A percentile compares a stretch with the other conserved stretches of the same genome.
Conservation (phyloP, 2,113 vertebrate genomes). For the Glaucomys volans region DNA sequence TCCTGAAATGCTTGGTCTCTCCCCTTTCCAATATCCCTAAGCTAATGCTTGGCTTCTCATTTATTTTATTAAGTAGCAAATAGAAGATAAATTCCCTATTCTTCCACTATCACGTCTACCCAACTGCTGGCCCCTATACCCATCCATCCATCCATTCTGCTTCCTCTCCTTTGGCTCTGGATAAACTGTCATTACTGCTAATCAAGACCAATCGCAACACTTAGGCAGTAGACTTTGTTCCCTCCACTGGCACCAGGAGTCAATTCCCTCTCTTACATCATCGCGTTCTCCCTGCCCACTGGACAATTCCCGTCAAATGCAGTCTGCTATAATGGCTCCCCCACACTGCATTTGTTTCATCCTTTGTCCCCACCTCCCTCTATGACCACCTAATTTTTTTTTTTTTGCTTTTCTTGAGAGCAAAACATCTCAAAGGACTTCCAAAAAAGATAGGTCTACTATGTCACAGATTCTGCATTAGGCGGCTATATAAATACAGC, state of each 20-base stretch:
- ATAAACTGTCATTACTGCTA: background rate
- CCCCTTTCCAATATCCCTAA: background rate
- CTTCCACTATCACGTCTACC: background rate
- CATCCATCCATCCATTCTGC: background rate
- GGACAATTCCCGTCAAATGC: too few relatives aligned
- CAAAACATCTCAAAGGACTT: conserved; percentile 17
- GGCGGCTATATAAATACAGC: background rate
- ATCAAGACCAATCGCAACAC: background rate
- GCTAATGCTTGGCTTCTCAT: background rate
- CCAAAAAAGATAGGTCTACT: background rate
- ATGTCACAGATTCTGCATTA: background rate
- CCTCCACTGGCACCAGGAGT: background rate
- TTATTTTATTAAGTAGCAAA: background rate
- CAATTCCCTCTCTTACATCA: background rate
- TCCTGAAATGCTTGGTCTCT: background rate
- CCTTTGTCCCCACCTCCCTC: background rate
- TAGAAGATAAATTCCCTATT: background rate
- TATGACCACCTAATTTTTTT: background rate
- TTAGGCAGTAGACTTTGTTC: background rate
- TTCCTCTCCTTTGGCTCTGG: background rate
- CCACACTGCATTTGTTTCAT: background rate
- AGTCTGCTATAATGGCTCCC: accelerated
- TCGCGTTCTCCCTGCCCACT: too few relatives aligned
- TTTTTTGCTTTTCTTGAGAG: conserved; percentile 18
- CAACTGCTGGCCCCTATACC: background rate